A percentile compares a stretch with the other conserved stretches of the same genome.
These are phyloP conservation scores for Maniola jurtina DNA, from an alignment of 1,140 invertebrate genomes.

Conservation along the genomic window DNA sequence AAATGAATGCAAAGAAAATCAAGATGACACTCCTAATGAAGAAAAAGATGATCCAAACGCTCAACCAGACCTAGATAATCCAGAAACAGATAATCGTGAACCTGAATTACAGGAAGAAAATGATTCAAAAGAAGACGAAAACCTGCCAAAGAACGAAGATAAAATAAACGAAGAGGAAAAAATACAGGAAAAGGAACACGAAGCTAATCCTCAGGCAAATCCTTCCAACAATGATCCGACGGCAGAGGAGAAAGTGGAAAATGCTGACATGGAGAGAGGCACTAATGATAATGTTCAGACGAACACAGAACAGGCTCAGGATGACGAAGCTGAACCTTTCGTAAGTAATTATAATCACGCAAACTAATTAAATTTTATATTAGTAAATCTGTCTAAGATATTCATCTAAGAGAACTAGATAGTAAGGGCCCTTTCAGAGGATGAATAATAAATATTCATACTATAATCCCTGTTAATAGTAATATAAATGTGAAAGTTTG, in stretches of 20 bases:
- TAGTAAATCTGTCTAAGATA: too few relatives aligned
- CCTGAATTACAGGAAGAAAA: constrained; percentile 39
- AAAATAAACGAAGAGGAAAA: constrained; percentile 78
- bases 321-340: constrained; percentile 80
- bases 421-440: too few relatives aligned
- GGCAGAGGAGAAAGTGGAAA: constrained; percentile 72
- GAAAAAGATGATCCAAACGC: not conserved
- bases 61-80: constrained; percentile 25
- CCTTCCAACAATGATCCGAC: constrained; percentile 80
- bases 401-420: too few relatives aligned
- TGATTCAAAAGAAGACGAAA: constrained; percentile 50
- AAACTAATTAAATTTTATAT: too few relatives aligned
- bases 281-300: constrained; percentile 79
- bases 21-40: not conserved
- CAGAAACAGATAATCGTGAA: constrained; percentile 19
- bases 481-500: too few relatives aligned
- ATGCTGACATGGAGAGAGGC: constrained; percentile 66
- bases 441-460: too few relatives aligned
- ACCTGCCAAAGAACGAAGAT: constrained; percentile 71
- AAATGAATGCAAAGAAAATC: constrained; percentile 34
- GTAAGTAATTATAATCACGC: constrained; percentile 47
- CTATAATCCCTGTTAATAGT: too few relatives aligned
- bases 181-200: constrained; percentile 85
- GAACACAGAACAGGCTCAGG: constrained; percentile 79
- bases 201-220: constrained; percentile 79